Percentiles rank a stretch among this genome's conserved stretches.
Evolutionary conservation across 2,888 invertebrate species (phyloP).

Genomic region (Scelioninae gen. 2): DNA sequence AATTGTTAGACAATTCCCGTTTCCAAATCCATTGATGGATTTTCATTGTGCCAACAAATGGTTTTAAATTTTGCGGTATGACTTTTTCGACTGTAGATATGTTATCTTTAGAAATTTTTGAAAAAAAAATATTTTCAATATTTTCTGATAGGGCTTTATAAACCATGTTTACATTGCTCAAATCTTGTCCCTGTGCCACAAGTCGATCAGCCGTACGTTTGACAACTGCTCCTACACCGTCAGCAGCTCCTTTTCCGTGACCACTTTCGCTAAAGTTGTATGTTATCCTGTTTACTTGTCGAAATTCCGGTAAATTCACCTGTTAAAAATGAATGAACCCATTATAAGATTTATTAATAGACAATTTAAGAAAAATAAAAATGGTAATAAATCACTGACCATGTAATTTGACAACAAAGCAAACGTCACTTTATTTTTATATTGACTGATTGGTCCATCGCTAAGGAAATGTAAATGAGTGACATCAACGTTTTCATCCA

Average conservation of each 20-base stretch:
- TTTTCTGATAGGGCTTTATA: not conserved
- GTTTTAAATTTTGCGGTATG: slow-evolving; percentile 13
- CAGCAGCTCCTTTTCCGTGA: slow-evolving; percentile 44
- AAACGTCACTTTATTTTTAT: slow-evolving; percentile 25
- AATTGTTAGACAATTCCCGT: slow-evolving; percentile 2
- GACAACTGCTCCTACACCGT: slow-evolving; percentile 31
- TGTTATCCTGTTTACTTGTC: slow-evolving; percentile 15
- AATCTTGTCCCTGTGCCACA: slow-evolving; percentile 22
- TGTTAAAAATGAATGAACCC: not conserved
- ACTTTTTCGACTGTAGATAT: slow-evolving; percentile 6
- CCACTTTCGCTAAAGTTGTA: slow-evolving; percentile 45
- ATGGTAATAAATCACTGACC: slow-evolving; percentile 2
- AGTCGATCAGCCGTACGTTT: slow-evolving; percentile 38
- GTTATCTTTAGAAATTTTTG: slow-evolving; percentile 3
- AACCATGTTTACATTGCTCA: slow-evolving; percentile 12
- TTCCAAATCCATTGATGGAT: slow-evolving; percentile 39
- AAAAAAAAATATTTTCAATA: slow-evolving; percentile 10
- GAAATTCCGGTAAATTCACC: slow-evolving; percentile 1
- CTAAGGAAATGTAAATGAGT: slow-evolving; percentile 23
- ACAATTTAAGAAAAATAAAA: slow-evolving; percentile 1
- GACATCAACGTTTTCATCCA: slow-evolving; percentile 11
- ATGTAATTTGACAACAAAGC: slow-evolving; percentile 21
- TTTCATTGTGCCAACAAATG: slow-evolving; percentile 49
- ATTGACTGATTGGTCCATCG: slow-evolving; percentile 35
- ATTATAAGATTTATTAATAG: slow-evolving; percentile 6